Percentiles rank a stretch among this genome's conserved stretches.
These are phyloP conservation scores for Drosophila pachea DNA, from an alignment of 1,140 invertebrate genomes.

Conservation along the genomic window DNA sequence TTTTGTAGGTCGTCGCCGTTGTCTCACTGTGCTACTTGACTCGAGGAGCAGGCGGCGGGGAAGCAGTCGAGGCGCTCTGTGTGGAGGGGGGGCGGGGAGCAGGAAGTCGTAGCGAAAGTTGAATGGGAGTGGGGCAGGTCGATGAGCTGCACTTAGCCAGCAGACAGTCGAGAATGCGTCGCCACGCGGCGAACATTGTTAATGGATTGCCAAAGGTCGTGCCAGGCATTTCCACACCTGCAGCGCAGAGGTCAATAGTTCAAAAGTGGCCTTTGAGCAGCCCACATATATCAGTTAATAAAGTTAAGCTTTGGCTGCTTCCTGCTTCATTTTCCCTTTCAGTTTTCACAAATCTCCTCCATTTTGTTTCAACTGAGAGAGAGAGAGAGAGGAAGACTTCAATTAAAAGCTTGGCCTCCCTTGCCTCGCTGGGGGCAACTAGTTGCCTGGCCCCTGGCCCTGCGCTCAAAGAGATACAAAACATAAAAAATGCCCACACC, in stretches of 20 bases:
- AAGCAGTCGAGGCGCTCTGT: background rate
- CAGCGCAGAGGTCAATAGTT: no score
- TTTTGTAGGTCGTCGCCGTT: conserved; percentile 50
- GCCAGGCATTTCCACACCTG: no score
- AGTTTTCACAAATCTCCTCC: no score
- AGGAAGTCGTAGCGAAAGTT: conserved; percentile 14
- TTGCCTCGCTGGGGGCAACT: no score
- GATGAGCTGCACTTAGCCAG: conserved; percentile 11
- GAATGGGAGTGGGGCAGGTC: conserved; percentile 16
- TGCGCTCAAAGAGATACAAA: background rate
- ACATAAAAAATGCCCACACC: conserved; percentile 15
- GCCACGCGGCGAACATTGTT: background rate
- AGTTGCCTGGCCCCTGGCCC: no score
- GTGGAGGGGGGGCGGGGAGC: background rate
- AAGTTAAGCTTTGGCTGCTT: no score
- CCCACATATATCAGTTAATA: no score
- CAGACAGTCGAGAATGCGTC: background rate
- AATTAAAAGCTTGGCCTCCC: no score
- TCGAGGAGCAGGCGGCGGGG: background rate
- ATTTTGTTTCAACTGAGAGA: no score
- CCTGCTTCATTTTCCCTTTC: no score
- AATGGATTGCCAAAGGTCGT: background rate
- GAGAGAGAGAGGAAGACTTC: no score
- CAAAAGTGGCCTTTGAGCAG: no score
- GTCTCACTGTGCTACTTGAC: conserved; percentile 49